phyloP scores from a whole-genome alignment of 2,888 invertebrate species.

The Chaetogeoica ovagalla region DNA sequence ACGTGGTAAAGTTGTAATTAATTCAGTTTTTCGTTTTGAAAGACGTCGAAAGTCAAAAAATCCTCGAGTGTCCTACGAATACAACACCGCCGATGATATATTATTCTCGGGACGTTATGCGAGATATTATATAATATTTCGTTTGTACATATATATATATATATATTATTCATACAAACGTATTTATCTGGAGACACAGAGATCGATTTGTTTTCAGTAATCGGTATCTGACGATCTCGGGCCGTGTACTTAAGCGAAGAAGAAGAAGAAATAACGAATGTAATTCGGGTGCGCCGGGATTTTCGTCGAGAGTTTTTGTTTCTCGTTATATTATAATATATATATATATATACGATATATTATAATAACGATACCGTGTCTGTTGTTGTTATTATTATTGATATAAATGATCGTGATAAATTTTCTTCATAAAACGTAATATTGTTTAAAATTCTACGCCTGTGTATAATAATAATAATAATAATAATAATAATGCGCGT shows the following conservation, averaged over 20 bases:
- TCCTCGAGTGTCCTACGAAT: too few relatives aligned
- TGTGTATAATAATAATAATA: too few relatives aligned
- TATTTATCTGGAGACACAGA: background rate
- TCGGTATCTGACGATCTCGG: conserved; percentile 7
- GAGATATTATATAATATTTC: too few relatives aligned
- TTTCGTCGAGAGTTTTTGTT: conserved; percentile 14
- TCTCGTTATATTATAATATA: background rate
- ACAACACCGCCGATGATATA: too few relatives aligned
- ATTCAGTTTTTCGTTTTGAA: too few relatives aligned
- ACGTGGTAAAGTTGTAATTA: too few relatives aligned
- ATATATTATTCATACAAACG: background rate
- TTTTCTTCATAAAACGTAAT: conserved; percentile 12
- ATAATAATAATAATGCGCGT: too few relatives aligned
- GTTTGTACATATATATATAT: background rate
- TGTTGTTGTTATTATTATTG: background rate
- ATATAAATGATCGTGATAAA: conserved; percentile 4
- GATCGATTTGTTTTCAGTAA: conserved; percentile 12
- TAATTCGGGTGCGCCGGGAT: conserved; percentile 36
- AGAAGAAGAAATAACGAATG: background rate
- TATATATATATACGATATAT: background rate
- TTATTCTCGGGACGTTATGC: too few relatives aligned
- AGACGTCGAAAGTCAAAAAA: too few relatives aligned
- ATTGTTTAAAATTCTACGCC: background rate
- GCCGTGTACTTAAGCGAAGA: background rate
- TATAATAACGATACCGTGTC: background rate